Percentiles rank a stretch among this genome's conserved stretches.
Conservation (phyloP, 2,113 vertebrate genomes). For the Marcusenius ussheri region DNA sequence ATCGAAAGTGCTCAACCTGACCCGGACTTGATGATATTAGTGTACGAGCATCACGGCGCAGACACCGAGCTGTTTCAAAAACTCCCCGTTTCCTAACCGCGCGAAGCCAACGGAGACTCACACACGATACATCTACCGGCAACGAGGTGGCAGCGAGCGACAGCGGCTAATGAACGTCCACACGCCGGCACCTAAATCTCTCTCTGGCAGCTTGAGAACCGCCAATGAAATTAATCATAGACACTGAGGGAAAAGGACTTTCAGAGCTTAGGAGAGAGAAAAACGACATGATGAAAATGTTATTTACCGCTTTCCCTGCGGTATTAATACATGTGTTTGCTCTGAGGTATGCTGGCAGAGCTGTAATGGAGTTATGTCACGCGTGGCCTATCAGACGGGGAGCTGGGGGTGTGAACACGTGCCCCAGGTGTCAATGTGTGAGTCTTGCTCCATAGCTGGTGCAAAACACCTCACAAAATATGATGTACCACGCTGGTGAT, state of each 20-base stretch:
- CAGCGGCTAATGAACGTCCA: neutral
- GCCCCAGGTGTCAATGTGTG: neutral
- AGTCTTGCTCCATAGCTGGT: neutral
- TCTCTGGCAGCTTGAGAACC: neutral
- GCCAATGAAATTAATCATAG: slow-evolving; percentile 24
- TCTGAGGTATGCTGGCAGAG: neutral
- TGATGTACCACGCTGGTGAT: neutral
- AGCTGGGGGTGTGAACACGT: neutral
- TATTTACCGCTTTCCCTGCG: slow-evolving; percentile 10
- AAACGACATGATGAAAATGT: slow-evolving; percentile 23
- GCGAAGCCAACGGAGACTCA: neutral
- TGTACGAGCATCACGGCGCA: neutral
- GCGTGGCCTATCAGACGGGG: neutral
- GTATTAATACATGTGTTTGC: neutral
- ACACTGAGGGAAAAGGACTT: slow-evolving; percentile 15
- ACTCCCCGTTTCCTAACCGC: neutral
- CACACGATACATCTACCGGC: neutral
- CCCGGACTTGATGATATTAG: neutral
- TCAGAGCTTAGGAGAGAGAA: neutral
- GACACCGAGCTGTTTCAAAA: neutral
- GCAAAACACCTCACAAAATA: neutral
- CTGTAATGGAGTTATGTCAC: neutral
- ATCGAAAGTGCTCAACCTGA: neutral
- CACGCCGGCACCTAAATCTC: slow-evolving; percentile 15
- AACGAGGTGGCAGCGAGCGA: neutral